These are phyloP conservation scores for Chrysomallon squamiferum DNA, from an alignment of 1,140 invertebrate species.

Conservation along the genomic window DNA sequence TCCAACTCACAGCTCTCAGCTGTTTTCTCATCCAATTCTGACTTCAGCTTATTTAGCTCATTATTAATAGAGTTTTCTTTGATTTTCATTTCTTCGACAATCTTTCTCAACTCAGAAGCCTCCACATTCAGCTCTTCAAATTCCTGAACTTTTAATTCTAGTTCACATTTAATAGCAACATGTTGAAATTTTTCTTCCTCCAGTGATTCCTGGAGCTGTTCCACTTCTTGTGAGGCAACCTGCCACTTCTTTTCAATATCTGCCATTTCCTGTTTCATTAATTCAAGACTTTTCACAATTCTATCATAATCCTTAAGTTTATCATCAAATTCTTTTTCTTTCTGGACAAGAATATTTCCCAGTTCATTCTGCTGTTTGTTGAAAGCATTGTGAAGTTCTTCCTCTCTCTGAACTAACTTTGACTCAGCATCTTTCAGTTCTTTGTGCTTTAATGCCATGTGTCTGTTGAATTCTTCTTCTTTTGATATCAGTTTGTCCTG, in stretches of 20 bases:
- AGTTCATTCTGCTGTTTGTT: not conserved
- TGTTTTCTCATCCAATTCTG: constrained; percentile 5
- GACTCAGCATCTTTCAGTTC: constrained; percentile 6
- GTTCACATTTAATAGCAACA: not conserved
- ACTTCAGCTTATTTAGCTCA: not conserved
- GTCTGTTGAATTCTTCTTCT: not conserved
- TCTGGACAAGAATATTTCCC: not conserved
- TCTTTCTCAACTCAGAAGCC: not conserved
- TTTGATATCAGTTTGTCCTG: not conserved
- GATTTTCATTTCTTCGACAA: not conserved
- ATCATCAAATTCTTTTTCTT: not conserved
- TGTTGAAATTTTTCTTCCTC: not conserved
- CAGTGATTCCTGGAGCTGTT: not conserved
- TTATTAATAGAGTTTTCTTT: not conserved
- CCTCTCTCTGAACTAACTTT: not conserved
- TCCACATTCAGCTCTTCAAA: not conserved
- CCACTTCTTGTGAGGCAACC: constrained; percentile 4
- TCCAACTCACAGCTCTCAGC: not conserved
- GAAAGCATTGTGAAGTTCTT: not conserved
- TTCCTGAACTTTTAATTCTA: not conserved
- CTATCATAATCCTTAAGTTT: constrained; percentile 8
- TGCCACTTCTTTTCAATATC: constrained; percentile 9
- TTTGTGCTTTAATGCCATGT: not conserved
- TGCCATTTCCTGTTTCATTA: constrained; percentile 4
- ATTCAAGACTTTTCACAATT: constrained; percentile 1